Conservation (phyloP, 2,113 vertebrate species). For the Rousettus leschenaultii region DNA sequence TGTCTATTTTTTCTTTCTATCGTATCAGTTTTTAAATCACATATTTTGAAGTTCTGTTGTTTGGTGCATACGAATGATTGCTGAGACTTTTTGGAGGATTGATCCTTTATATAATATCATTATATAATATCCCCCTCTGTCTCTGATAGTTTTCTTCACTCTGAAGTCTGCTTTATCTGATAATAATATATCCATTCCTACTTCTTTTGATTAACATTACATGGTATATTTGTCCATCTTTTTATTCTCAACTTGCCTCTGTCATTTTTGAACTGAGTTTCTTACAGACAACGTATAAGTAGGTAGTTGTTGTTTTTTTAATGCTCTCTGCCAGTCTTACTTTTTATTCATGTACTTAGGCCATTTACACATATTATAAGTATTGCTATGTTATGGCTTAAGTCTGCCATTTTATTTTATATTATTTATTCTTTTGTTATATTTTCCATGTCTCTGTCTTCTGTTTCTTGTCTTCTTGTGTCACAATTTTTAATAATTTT, state of each 20-base stretch:
- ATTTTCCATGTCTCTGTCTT: background rate
- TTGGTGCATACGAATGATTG: background rate
- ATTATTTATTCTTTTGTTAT: background rate
- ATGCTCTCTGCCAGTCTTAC: background rate
- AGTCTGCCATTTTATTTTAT: background rate
- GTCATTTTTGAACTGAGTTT: background rate
- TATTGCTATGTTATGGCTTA: background rate
- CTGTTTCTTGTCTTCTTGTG: background rate
- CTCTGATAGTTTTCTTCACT: background rate
- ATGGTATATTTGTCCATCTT: background rate
- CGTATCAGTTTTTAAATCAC: background rate
- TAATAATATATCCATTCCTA: background rate
- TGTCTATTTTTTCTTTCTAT: background rate
- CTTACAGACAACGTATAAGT: background rate
- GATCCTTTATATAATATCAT: background rate
- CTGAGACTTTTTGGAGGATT: background rate
- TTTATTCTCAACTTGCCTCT: background rate
- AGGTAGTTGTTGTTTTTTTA: background rate
- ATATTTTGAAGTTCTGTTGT: background rate
- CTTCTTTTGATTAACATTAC: background rate
- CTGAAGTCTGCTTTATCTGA: background rate
- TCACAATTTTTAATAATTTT: background rate
- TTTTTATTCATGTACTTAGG: background rate
- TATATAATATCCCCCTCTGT: background rate
- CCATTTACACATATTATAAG: background rate